A percentile compares a stretch with the other conserved stretches of the same genome.
Evolutionary conservation across 1,140 invertebrate species (phyloP).

Genomic region (Pachypeltis micranthus): DNA sequence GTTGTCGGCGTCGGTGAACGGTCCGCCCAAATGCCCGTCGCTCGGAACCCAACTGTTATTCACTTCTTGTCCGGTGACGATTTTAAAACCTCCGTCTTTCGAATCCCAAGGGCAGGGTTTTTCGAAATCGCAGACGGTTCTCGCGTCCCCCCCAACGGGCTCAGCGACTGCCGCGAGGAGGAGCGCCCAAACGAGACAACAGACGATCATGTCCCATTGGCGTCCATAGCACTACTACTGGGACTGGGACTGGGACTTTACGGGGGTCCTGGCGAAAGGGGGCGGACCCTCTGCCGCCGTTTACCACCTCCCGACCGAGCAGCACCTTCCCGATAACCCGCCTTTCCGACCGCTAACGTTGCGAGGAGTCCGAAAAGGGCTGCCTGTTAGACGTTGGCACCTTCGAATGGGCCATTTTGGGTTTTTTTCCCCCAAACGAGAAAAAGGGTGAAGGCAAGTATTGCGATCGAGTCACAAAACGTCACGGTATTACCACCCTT

Average conservation of each 20-base stretch:
- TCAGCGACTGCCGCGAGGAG: not conserved
- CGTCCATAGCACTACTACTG: constrained; percentile 7
- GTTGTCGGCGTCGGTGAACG: constrained; percentile 35
- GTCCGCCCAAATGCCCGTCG: constrained; percentile 36
- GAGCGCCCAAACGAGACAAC: not conserved
- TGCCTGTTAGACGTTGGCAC: no score
- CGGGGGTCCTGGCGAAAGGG: not conserved
- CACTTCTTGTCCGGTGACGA: constrained; percentile 33
- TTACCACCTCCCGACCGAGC: not conserved
- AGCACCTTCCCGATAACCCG: not conserved
- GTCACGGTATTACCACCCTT: no score
- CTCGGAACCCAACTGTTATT: constrained; percentile 34
- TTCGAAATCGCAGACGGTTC: constrained; percentile 20
- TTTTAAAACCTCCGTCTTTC: constrained; percentile 28
- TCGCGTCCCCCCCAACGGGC: not conserved
- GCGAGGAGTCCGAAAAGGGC: no score
- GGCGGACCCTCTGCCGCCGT: not conserved
- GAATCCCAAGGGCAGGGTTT: constrained; percentile 21
- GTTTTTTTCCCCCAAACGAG: no score
- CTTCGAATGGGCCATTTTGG: no score
- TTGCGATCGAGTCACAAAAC: no score
- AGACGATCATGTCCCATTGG: constrained; percentile 3
- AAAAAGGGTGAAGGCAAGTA: no score
- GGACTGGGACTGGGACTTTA: not conserved
- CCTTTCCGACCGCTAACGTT: not conserved